Conservation (phyloP, 2,113 vertebrate genomes). For the Percina caprodes region DNA sequence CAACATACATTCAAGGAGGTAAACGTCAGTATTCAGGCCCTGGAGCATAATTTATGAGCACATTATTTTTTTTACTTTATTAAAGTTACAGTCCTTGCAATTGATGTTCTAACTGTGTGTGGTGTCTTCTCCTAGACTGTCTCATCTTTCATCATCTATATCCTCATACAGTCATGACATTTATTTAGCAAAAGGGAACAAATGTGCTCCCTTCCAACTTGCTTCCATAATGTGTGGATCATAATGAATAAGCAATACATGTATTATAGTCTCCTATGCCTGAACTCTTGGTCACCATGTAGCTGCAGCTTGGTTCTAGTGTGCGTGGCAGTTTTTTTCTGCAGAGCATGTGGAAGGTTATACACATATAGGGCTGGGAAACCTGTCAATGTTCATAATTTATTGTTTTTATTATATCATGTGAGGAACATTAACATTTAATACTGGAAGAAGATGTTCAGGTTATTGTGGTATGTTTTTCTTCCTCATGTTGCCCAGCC, state of each 20-base stretch:
- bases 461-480: constrained; percentile 4
- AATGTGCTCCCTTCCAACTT: constrained; percentile 50
- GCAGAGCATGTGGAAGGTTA: constrained; percentile 48
- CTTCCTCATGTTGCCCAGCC: constrained; percentile 34
- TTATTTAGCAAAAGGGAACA: constrained; percentile 44
- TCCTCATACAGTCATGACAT: constrained; percentile 17
- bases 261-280: constrained; percentile 43
- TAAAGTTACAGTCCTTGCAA: constrained; percentile 18
- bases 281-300: constrained; percentile 52
- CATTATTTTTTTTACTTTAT: not conserved
- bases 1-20: constrained; percentile 64
- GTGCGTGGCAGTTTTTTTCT: constrained; percentile 54
- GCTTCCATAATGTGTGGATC: constrained; percentile 26
- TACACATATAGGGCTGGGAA: constrained; percentile 29
- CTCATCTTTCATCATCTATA: not conserved
- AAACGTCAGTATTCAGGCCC: constrained; percentile 24
- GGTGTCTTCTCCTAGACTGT: not conserved
- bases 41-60: constrained; percentile 1
- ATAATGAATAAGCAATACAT: constrained; percentile 29
- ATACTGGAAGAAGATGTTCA: constrained; percentile 2
- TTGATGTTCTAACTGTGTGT: not conserved
- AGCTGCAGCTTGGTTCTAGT: constrained; percentile 44
- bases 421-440: constrained; percentile 25
- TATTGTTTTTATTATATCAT: constrained; percentile 16
- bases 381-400: constrained; percentile 23